Evolutionary conservation across 1,140 invertebrate species (phyloP), one percentile per base, ranked within the genome.

Genomic region (Drosophila tropicalis): DNA sequence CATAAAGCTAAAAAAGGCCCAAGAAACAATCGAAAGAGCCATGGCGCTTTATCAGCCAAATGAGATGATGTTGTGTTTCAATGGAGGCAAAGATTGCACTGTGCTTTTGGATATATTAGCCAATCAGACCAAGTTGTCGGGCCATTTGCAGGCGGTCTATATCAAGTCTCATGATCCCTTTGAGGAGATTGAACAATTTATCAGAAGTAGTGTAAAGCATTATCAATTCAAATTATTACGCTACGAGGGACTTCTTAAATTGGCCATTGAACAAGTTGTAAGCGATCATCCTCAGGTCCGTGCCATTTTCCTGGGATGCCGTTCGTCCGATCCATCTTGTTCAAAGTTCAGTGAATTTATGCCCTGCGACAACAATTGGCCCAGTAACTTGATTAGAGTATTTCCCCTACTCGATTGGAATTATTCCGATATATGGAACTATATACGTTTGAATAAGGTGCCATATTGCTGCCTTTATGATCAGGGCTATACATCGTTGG

Each of bases 1-100:
- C 3, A 40, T 51, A 12, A 83, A 70, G 39, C 4, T 76, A 6
- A 39, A 62, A 10, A 40, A 44, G 2, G 36, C 80, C 2, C 15
- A 10, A 12, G 56, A 62, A 13, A 29, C 71, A 2, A 70, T 84
- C 9, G 58, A 55, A 5, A 41, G 57, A 0, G 70, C 76, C 5
- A 19, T 60, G 15, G 34, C 15, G 0, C 1, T 92, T 54, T 97
- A 95, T 83, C 92, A 93, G 34, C 70, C 94, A 12, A 94, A 96
- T 68, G 95, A 97, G 92, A 91, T 97, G 55, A 97, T 97, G 91
- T 78, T 99, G 44, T 96, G 97, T 67, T 99, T 99, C 87, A 99
- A 99, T 93, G 98, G 98, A 12, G 98, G 98, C 2, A 99, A 99
- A 93, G 98, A 99, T 93, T 99, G 98, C 90, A 98, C 97, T 5